Evolutionary conservation across 1,140 invertebrate genomes (phyloP), one percentile per base, ranked within the genome.

Genomic region (Drosophila tani): DNA sequence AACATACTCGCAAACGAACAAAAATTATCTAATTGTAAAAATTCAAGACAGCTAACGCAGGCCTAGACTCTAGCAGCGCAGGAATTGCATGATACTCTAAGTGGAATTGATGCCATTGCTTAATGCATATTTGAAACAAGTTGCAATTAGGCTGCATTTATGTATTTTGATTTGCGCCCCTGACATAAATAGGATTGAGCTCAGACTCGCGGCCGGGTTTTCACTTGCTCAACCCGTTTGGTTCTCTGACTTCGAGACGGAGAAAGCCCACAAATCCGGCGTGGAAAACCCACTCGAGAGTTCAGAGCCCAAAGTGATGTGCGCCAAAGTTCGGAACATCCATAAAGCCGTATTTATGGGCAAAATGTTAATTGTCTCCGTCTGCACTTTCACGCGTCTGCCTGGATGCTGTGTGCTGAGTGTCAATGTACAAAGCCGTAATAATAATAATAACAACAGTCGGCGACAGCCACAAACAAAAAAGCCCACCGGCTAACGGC

Each of bases 311-410:
- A 74, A 27, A 24, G 47, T 78, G 58, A 47, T 50, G 41, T 71
- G 67, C 62, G 14, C 53, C 53, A 64, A 27, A 71, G 65, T 73
- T 84, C 81, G 66, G 76, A 81, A 66, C 55, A 81, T 78, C 67
- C 62, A 69, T 75, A 67, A 45, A 74, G 68, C 68, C 35, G 64
- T 69, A 75, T 82, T 88, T 83, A 83, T 75, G 53, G 84, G 21
- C 69, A 60, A 84, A 83, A 87, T 84, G 77, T 71, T 84, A 84
- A 81, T 87, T 82, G 82, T 79, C 55, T 43, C 73, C 81, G 78
- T 84, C 84, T 68, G 68, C 81, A 84, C 84, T 87, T 87, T 87
- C 84, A 75, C 84, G 85, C 68, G 50, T 58, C 29, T 62, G 51
- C 50, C 24, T 62, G 45, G 40, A 55, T 51, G 69, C 49, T 62